Conservation (phyloP, 2,113 vertebrate species). For the Triplophysa siluroides region DNA sequence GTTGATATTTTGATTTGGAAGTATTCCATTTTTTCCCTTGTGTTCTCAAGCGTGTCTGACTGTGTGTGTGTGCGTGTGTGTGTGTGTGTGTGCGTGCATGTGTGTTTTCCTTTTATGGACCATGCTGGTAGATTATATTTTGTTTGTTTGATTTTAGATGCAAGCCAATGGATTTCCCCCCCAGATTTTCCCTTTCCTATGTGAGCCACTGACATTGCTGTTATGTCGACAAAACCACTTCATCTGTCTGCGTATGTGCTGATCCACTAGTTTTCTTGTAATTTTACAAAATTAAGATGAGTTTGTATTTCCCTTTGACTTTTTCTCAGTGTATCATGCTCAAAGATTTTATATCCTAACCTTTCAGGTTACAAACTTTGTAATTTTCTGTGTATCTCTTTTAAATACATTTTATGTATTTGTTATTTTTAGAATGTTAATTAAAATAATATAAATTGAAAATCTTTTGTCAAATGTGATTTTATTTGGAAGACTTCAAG, state of each 20-base stretch:
- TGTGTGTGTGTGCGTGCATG: conserved; percentile 7
- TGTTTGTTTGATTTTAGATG: conserved; percentile 43
- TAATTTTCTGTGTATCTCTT: conserved; percentile 78
- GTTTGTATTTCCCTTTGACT: conserved; percentile 65
- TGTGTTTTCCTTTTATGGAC: conserved; percentile 14
- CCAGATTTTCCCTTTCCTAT: conserved; percentile 67
- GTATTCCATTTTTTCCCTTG: conserved; percentile 14
- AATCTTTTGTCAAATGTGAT: not conserved
- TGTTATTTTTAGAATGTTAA: conserved; percentile 81
- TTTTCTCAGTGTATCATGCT: conserved; percentile 70
- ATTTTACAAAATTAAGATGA: conserved; percentile 77
- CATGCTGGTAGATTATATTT: conserved; percentile 22
- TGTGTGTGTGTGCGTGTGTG: not conserved
- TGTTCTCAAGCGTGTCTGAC: not conserved
- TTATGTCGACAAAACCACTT: conserved; percentile 60
- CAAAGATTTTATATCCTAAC: conserved; percentile 81
- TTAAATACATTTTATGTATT: conserved; percentile 78
- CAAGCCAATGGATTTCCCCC: conserved; percentile 31
- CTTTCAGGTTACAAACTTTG: conserved; percentile 80
- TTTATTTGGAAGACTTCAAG: not conserved
- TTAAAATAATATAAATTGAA: conserved; percentile 71
- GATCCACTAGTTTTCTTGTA: conserved; percentile 64
- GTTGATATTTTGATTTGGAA: not conserved
- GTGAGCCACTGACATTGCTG: conserved; percentile 63
- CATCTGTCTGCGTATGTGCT: conserved; percentile 70